phyloP scores from a whole-genome alignment of 2,797 vertebrate species.

The Allobates femoralis region DNA sequence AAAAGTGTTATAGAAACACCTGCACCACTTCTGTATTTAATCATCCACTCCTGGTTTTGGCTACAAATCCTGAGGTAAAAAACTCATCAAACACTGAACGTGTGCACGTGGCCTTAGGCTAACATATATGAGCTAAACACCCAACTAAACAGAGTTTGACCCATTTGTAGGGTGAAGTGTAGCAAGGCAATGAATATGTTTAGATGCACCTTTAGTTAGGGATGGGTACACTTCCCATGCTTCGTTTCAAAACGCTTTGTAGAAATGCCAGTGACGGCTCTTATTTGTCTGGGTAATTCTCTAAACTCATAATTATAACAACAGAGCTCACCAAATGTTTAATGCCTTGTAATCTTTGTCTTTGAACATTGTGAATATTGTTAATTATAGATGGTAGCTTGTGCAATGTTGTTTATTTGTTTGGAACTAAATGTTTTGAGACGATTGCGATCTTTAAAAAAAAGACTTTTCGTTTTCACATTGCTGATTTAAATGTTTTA shows the following conservation, averaged over 20 bases:
- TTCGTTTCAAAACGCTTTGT: conserved; percentile 39
- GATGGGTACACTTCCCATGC: conserved; percentile 6
- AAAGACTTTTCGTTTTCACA: conserved; percentile 39
- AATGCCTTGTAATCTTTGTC: conserved; percentile 63
- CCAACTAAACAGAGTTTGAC: too few relatives aligned
- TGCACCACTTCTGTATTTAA: too few relatives aligned
- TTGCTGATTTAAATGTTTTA: conserved; percentile 56
- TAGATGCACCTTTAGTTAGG: neutral
- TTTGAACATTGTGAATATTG: conserved; percentile 63
- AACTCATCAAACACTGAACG: too few relatives aligned
- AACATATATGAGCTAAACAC: too few relatives aligned
- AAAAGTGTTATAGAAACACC: too few relatives aligned
- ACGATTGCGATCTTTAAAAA: conserved; percentile 57
- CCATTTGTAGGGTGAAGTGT: too few relatives aligned
- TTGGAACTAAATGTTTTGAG: conserved; percentile 57
- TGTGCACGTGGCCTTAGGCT: too few relatives aligned
- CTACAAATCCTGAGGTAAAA: too few relatives aligned
- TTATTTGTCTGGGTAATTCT: conserved; percentile 57
- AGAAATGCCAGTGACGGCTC: conserved; percentile 26
- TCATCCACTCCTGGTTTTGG: too few relatives aligned
- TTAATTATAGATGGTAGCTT: conserved; percentile 63
- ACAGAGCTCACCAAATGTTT: conserved; percentile 63
- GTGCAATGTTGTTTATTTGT: conserved; percentile 48
- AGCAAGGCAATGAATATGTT: too few relatives aligned
- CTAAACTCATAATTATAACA: conserved; percentile 63